Conservation (phyloP, 2,113 vertebrate species). For the Pan paniscus region DNA sequence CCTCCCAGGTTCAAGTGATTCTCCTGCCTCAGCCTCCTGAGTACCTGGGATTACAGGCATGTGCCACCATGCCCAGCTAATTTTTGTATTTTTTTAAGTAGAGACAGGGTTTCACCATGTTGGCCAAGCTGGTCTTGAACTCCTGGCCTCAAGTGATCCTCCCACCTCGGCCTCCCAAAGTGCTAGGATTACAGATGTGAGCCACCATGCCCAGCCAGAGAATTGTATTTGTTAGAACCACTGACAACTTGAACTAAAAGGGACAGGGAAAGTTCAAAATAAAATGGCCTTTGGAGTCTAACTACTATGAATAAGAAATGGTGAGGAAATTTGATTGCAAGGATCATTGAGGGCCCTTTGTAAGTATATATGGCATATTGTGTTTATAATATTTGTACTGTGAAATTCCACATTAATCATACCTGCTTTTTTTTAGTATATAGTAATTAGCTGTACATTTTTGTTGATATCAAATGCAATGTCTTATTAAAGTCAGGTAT, state of each 20-base stretch:
- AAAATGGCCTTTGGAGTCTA: background rate
- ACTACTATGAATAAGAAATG: background rate
- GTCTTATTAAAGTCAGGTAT: conserved; percentile 51
- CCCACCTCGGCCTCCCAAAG: no score
- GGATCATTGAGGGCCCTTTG: background rate
- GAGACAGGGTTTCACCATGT: no score
- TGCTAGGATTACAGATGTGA: no score
- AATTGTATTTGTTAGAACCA: background rate
- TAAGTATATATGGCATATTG: conserved; percentile 32
- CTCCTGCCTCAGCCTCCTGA: no score
- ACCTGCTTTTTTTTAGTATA: conserved; percentile 30
- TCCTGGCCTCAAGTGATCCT: no score
- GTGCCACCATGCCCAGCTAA: no score
- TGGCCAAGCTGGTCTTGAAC: no score
- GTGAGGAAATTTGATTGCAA: background rate
- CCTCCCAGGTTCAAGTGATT: no score
- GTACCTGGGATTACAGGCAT: no score
- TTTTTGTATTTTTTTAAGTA: no score
- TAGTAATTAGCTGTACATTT: conserved; percentile 45
- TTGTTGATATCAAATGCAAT: background rate
- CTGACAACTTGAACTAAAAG: background rate
- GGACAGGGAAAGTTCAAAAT: background rate
- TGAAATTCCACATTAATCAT: conserved; percentile 43
- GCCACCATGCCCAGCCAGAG: background rate
- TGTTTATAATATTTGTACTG: conserved; percentile 37